Evolutionary conservation across 2,797 vertebrate genomes (phyloP), one percentile per base, ranked within the genome.

Genomic region (Neopelma chrysocephalum): DNA sequence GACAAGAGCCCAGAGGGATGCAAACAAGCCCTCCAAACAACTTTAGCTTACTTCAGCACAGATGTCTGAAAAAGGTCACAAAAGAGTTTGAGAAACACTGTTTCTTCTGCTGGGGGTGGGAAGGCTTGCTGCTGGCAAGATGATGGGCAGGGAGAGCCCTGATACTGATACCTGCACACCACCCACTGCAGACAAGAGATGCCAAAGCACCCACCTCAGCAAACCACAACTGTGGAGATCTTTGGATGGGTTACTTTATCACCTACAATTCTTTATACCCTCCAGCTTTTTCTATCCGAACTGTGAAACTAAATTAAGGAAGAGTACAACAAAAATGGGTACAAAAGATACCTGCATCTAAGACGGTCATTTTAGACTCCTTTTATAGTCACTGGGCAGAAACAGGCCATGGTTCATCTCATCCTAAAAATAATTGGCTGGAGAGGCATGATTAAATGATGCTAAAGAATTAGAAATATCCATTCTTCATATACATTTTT

Each of bases 91-190:
- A 22, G 50, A 73, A 56, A 10, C 26, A 16, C 11, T 53, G 25
- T 15, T 50, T 18, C 38, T 36, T 70, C 43, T 58, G 34, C 75
- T 54, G 21, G 12, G 38, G 10, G 1, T 54, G 54, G 64, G 34
- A 82, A 82, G 65, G 17, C 11, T 56, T 4, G 3, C 23, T 2
- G 4, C 25, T 17, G 64, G 50, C 22, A 47, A 40, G 23, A 34
- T 0, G 2, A 61, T 11, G 51, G 56, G 56, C 38, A 66, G 29
- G 42, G 40, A 51, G 71, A 77, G 47, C 26, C 38, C 7, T 0
- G 0, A 45, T 11, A 26, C 38, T 7, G 0, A 42, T 14, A 26
- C 45, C 16, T 2, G 0, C 62, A 32, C 13, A 50, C 5, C 45
- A 51, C 48, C 29, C 70, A 42, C 45, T 15, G 42, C n/a, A 38